Conservation (phyloP, 2,888 invertebrate species). For the Troides aeacus region DNA sequence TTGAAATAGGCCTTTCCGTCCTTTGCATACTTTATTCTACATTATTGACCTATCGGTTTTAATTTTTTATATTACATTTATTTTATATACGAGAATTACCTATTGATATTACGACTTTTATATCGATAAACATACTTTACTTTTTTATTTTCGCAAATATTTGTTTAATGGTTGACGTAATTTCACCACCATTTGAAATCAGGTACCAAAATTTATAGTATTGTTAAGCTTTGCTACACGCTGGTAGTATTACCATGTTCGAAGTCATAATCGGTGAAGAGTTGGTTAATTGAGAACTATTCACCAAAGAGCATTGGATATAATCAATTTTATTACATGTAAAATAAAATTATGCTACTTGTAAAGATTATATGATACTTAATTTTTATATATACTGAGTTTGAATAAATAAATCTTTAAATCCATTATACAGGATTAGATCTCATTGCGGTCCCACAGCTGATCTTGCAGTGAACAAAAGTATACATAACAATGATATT, state of each 20-base stretch:
- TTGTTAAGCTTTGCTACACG: too few species aligned
- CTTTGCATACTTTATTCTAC: slow-evolving; percentile 34
- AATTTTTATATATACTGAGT: background rate
- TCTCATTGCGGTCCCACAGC: slow-evolving; percentile 54
- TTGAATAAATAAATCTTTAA: background rate
- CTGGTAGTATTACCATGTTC: too few species aligned
- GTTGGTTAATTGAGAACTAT: too few species aligned
- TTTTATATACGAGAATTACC: background rate
- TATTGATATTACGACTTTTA: background rate
- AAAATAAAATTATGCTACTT: too few species aligned
- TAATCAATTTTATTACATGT: too few species aligned
- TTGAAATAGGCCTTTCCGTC: slow-evolving; percentile 11
- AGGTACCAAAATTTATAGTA: too few species aligned
- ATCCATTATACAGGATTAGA: slow-evolving; percentile 44
- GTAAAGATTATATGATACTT: background rate
- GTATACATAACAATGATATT: slow-evolving; percentile 54
- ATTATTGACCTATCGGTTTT: slow-evolving; percentile 34
- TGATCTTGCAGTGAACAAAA: slow-evolving; percentile 51
- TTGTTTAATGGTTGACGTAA: too few species aligned
- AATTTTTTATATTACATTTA: background rate
- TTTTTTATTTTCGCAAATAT: too few species aligned
- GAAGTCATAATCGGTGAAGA: too few species aligned
- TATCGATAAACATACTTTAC: background rate
- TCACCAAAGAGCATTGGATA: too few species aligned
- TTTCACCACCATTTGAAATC: too few species aligned